Evolutionary conservation across 2,113 vertebrate species (phyloP), one percentile per base, ranked within the genome.

Genomic region (Nansenia antarctica): DNA sequence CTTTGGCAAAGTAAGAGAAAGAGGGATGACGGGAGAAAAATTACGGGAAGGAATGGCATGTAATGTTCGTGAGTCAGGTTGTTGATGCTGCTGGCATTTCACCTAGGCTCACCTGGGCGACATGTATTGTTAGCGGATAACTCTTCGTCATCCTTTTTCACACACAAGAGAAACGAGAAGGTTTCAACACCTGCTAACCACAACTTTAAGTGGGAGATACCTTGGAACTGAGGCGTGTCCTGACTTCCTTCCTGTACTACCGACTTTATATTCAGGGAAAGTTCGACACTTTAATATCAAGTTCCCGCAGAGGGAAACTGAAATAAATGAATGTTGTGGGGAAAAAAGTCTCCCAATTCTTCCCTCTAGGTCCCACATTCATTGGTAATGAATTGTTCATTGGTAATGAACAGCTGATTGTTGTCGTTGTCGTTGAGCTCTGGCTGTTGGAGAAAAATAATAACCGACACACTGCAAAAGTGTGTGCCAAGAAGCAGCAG

Each of bases 361-460:
- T n/a, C n/a, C n/a, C n/a, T n/a, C n/a, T n/a, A n/a, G n/a, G n/a
- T n/a, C n/a, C n/a, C n/a, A n/a, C n/a, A n/a, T n/a, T n/a, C n/a
- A n/a, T n/a, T n/a, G n/a, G n/a, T n/a, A n/a, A n/a, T n/a, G n/a
- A n/a, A n/a, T n/a, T n/a, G n/a, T n/a, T n/a, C n/a, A n/a, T n/a
- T n/a, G n/a, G n/a, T n/a, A n/a, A n/a, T n/a, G n/a, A n/a, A 67
- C 34, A 29, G 69, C 74, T 77, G 62, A 76, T 74, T 85, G 69
- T 79, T 66, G 60, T 8, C 7, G n/a, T n/a, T n/a, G n/a, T n/a
- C 68, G 68, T 71, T 81, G 79, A 83, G 65, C 73, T 76, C 39
- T 52, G 57, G 35, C 59, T n/a, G n/a, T n/a, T n/a, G n/a, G n/a
- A 69, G 79, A 66, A n/a, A 5, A 9, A 58, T 30, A 76, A 71